Conservation (phyloP, 2,888 invertebrate genomes). For the Lordiphosa fenestrarum region DNA sequence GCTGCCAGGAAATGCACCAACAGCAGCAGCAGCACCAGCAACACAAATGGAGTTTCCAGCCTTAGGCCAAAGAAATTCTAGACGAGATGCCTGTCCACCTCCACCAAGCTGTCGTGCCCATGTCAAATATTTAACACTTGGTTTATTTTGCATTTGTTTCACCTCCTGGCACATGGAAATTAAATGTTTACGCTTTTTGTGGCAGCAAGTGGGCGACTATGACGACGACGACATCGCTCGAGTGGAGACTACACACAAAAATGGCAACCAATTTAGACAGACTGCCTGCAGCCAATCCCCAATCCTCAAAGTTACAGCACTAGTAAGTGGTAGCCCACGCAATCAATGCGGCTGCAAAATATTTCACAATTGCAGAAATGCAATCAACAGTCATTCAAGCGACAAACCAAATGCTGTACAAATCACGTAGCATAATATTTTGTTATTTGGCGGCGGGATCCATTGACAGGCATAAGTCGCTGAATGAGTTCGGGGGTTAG, state of each 20-base stretch:
- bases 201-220: conserved; percentile 63
- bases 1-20: conserved; percentile 68
- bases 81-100: conserved; percentile 22
- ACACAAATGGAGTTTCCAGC: conserved; percentile 41
- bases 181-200: conserved; percentile 73
- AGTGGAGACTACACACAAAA: conserved; percentile 26
- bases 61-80: conserved; percentile 46
- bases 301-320: conserved; percentile 13
- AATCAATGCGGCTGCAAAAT: conserved; percentile 40
- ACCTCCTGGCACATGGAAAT: conserved; percentile 60
- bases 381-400: conserved; percentile 39
- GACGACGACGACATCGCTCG: conserved; percentile 7
- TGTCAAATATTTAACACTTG: conserved; percentile 72
- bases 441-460: conserved; percentile 40
- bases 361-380: conserved; percentile 41
- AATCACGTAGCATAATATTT: conserved; percentile 72
- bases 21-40: conserved; percentile 52
- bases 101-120: conserved; percentile 32
- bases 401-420: conserved; percentile 61
- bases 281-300: not conserved
- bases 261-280: conserved; percentile 52
- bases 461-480: conserved; percentile 54
- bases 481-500: conserved; percentile 15
- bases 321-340: conserved; percentile 22
- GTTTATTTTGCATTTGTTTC: conserved; percentile 59